These are phyloP conservation scores for Sinotaia quadrata DNA, from an alignment of 2,888 invertebrate species.

Conservation along the genomic window DNA sequence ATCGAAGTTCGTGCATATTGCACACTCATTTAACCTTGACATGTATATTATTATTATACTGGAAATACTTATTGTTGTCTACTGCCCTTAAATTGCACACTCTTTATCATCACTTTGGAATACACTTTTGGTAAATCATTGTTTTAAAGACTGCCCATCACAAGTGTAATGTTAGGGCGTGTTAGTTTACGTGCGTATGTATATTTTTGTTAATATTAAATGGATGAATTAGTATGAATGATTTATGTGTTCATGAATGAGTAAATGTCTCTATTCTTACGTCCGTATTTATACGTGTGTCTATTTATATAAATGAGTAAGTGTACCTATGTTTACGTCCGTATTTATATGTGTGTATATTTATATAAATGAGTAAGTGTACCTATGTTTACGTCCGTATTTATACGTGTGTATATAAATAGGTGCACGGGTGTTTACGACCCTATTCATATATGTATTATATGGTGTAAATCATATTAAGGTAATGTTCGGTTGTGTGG, in stretches of 20 bases:
- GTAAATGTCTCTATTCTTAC: background rate
- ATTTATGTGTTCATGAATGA: background rate
- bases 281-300: background rate
- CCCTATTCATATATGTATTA: no score
- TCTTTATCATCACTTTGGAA: no score
- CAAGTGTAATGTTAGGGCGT: background rate
- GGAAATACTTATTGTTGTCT: no score
- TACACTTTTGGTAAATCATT: no score
- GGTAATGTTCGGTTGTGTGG: no score
- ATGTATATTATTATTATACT: no score
- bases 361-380: background rate
- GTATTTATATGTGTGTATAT: conserved; percentile 12
- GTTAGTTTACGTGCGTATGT: no score
- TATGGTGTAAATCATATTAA: no score
- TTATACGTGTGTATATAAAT: background rate
- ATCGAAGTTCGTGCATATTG: no score
- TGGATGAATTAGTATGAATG: background rate
- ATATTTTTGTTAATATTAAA: background rate
- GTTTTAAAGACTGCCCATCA: no score
- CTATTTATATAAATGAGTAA: background rate
- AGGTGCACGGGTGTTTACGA: background rate
- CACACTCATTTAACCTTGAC: no score
- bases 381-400: background rate
- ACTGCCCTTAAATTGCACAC: no score
- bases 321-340: conserved; percentile 8